A percentile compares a stretch with the other conserved stretches of the same genome.
Evolutionary conservation across 2,888 invertebrate genomes (phyloP).

Genomic region (Xanthorhoe designata): DNA sequence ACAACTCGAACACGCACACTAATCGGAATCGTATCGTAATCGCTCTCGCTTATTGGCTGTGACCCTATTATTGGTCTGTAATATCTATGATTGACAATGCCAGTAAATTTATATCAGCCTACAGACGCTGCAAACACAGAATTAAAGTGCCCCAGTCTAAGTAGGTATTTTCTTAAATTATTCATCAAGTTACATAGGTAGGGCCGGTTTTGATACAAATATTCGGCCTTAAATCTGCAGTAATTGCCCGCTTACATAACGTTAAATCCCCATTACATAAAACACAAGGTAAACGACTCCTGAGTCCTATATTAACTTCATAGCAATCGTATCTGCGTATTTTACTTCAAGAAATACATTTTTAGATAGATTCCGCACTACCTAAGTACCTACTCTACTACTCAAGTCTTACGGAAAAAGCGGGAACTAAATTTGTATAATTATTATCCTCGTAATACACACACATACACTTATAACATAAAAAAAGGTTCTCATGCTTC

Average conservation of each 20-base stretch:
- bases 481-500: too few species aligned
- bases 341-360: background rate
- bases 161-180: slow-evolving; percentile 13
- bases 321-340: background rate
- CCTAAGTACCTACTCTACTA: too few species aligned
- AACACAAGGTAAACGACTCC: slow-evolving; percentile 33
- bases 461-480: too few species aligned
- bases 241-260: slow-evolving; percentile 30
- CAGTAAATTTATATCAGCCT: background rate
- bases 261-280: slow-evolving; percentile 32
- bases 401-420: too few species aligned
- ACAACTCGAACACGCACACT: too few species aligned
- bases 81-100: background rate
- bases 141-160: background rate
- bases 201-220: slow-evolving; percentile 26
- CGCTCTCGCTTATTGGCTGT: too few species aligned
- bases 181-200: slow-evolving; percentile 2
- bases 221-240: slow-evolving; percentile 28
- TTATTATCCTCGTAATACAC: too few species aligned
- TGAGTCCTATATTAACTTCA: slow-evolving; percentile 20
- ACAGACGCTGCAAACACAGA: background rate
- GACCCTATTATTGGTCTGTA: too few species aligned
- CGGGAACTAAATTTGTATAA: too few species aligned
- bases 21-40: too few species aligned
- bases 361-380: background rate